phyloP scores from a whole-genome alignment of 2,113 vertebrate genomes.

The Hyperopisus bebe region DNA sequence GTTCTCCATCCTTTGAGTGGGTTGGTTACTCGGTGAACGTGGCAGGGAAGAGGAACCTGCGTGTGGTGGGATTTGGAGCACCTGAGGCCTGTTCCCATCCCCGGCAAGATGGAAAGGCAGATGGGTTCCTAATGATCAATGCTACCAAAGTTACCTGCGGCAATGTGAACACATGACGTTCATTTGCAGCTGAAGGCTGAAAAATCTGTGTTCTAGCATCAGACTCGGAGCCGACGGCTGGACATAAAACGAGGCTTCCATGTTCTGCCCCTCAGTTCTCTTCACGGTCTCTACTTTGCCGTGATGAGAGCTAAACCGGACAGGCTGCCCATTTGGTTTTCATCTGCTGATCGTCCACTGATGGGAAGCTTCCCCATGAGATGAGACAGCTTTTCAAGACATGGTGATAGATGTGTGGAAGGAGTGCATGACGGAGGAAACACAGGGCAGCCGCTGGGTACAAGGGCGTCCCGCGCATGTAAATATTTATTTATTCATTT shows the following conservation, averaged over 20 bases:
- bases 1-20: neutral
- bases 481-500: constrained; percentile 39
- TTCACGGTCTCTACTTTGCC: constrained; percentile 41
- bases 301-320: constrained; percentile 30
- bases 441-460: neutral
- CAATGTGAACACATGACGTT: constrained; percentile 18
- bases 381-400: constrained; percentile 33
- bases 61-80: neutral
- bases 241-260: constrained; percentile 31
- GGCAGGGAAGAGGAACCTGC: neutral
- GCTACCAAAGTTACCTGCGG: neutral
- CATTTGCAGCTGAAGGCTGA: constrained; percentile 32
- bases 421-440: neutral
- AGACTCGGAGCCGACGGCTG: constrained; percentile 27
- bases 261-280: neutral
- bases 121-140: neutral
- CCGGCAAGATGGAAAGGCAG: neutral
- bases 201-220: constrained; percentile 14
- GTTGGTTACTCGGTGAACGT: neutral
- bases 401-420: constrained; percentile 39
- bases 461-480: constrained; percentile 12
- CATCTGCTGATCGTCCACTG: constrained; percentile 42
- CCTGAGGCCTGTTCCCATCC: neutral
- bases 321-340: constrained; percentile 36
- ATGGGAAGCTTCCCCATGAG: constrained; percentile 44